Evolutionary conservation across 2,797 vertebrate species (phyloP).

Genomic region (Caiman crocodilus): DNA sequence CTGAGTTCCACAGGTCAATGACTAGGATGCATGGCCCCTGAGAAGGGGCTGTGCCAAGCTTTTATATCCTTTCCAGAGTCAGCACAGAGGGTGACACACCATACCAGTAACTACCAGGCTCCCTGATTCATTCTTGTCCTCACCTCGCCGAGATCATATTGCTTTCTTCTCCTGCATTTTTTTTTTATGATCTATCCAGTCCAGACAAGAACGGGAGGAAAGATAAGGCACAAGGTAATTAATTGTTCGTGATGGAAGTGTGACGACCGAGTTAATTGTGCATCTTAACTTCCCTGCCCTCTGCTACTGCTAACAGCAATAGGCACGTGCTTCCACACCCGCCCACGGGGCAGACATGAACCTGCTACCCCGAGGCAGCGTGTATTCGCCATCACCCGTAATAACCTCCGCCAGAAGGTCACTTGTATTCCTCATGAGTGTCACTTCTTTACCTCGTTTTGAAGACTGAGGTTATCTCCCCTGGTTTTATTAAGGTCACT

Average conservation of each 20-base stretch:
- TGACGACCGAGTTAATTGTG: neutral
- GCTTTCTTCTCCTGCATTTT: neutral
- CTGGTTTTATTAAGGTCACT: conserved; percentile 24
- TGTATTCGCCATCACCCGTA: neutral
- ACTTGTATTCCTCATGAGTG: neutral
- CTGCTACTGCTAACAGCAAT: neutral
- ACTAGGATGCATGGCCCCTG: no score
- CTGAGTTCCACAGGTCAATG: no score
- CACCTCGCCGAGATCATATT: neutral
- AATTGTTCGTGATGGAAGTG: neutral
- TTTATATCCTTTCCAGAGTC: neutral
- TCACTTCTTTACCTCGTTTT: neutral
- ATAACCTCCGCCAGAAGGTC: neutral
- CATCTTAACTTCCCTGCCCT: neutral
- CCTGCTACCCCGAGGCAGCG: neutral
- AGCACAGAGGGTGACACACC: no score
- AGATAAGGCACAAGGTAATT: neutral
- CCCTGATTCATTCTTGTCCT: accelerated
- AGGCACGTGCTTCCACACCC: neutral
- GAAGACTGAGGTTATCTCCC: neutral
- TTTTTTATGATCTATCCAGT: neutral
- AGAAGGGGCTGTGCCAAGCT: neutral
- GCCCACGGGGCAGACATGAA: neutral
- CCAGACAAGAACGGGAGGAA: neutral
- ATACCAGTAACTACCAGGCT: neutral